These are phyloP conservation scores for Altica lythri DNA, from an alignment of 2,888 invertebrate genomes.

Conservation along the genomic window DNA sequence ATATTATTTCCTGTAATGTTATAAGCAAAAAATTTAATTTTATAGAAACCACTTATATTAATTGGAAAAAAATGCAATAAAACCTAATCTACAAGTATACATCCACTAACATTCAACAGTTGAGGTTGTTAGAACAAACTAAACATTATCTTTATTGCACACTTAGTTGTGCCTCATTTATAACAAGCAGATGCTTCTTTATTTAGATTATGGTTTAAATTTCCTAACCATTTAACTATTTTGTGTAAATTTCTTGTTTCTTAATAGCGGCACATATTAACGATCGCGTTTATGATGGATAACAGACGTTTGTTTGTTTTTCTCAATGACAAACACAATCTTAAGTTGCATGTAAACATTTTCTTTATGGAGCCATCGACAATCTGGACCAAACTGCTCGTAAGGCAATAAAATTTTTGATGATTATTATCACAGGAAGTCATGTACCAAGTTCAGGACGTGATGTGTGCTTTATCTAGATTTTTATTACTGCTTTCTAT, in stretches of 20 bases:
- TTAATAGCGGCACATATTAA: conserved; percentile 16
- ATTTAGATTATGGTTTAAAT: conserved; percentile 3
- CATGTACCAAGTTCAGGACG: conserved; percentile 5
- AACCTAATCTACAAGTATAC: too few relatives aligned
- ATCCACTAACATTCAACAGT: background rate
- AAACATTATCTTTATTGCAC: conserved; percentile 9
- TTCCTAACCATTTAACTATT: conserved; percentile 22
- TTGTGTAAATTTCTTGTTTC: conserved; percentile 13
- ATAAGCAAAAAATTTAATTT: too few relatives aligned
- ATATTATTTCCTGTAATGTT: too few relatives aligned
- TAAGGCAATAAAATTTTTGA: conserved; percentile 11
- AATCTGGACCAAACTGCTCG: background rate
- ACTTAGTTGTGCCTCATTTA: conserved; percentile 4
- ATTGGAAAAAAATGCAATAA: too few relatives aligned
- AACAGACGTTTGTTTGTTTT: conserved; percentile 18
- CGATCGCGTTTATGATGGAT: conserved; percentile 16
- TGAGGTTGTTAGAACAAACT: conserved; percentile 5
- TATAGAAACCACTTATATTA: too few relatives aligned
- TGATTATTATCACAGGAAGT: conserved; percentile 15
- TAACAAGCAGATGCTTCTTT: conserved; percentile 9
- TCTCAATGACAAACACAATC: conserved; percentile 8
- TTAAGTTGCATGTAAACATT: conserved; percentile 12
- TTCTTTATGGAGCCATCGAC: background rate
- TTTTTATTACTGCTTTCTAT: conserved; percentile 4
- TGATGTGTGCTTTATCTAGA: conserved; percentile 2